Evolutionary conservation across 2,113 vertebrate genomes (phyloP), one percentile per base, ranked within the genome.

Genomic region (Sula dactylatra): DNA sequence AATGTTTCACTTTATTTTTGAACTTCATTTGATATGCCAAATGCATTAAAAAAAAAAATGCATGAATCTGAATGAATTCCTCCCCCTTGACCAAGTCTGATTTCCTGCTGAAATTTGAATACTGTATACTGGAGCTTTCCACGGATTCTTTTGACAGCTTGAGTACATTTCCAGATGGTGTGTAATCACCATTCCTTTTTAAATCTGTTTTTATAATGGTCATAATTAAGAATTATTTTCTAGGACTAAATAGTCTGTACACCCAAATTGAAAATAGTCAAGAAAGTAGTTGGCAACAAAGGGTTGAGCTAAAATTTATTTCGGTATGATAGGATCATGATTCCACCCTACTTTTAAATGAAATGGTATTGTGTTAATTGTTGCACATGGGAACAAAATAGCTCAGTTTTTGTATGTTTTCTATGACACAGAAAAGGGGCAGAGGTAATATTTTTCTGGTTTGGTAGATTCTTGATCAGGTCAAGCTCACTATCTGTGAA

Each of bases 181-280:
- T 55, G 77, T 90, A 96, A 97, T 96, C 93, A 97, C 54, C 61
- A 88, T 97, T 97, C 34, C 31, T 96, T 98, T 98, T 96, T 20
- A 97, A 98, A 97, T 96, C 91, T 97, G 88, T 73, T 96, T 98
- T 96, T 97, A 81, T 96, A 97, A 97, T 94, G 22, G 86, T 17
- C 6, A 95, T 93, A 95, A 97, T 97, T 97, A 97, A 94, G 81
- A 96, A 96, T 97, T 96, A 94, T 94, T 97, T 95, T 97, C 85
- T 94, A 86, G 69, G 31, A 84, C 91, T 94, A 71, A 94, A 92
- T 82, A 86, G 34, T 92, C 5, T 70, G 26, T 93, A 67, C 32
- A 72, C 34, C 17, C 64, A 94, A 97, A 85, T 38, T 94, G 31
- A 72, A 96, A 96, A 84, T 82, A 72, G 95, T 96, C 59, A 95